These are phyloP conservation scores for Forbesichthys agassizii DNA, from an alignment of 2,113 vertebrate genomes.

Conservation along the genomic window DNA sequence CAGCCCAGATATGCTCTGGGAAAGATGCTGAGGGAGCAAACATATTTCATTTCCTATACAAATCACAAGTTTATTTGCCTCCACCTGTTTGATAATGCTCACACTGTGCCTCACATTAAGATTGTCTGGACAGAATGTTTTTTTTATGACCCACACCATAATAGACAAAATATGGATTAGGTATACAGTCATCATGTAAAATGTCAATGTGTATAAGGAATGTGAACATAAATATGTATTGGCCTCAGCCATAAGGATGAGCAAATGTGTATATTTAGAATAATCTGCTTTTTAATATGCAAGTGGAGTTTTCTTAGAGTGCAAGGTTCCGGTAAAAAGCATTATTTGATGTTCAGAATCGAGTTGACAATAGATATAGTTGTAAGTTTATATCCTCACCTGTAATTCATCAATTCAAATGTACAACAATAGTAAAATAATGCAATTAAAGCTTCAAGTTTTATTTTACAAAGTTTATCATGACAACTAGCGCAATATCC, in stretches of 20 bases:
- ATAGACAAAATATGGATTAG: constrained; percentile 68
- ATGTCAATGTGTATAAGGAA: constrained; percentile 42
- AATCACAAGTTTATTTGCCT: constrained; percentile 63
- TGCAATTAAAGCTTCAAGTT: too few relatives aligned
- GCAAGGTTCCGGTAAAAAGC: constrained; percentile 34
- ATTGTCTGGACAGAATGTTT: constrained; percentile 43
- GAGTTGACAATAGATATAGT: constrained; percentile 55
- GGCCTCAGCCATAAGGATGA: constrained; percentile 58
- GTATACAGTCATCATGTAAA: constrained; percentile 56
- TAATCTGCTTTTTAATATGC: constrained; percentile 61
- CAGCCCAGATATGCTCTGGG: constrained; percentile 30
- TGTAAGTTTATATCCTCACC: constrained; percentile 32
- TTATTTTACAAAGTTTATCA: too few relatives aligned
- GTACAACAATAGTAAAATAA: too few relatives aligned
- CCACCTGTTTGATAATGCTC: constrained; percentile 62
- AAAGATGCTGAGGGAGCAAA: constrained; percentile 62
- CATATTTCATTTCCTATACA: constrained; percentile 60
- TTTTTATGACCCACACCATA: constrained; percentile 52
- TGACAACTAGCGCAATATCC: too few relatives aligned
- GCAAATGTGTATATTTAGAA: constrained; percentile 62
- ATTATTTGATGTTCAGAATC: constrained; percentile 56
- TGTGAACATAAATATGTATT: constrained; percentile 68
- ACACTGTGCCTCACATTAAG: constrained; percentile 41
- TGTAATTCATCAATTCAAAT: too few relatives aligned
- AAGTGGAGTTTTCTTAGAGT: constrained; percentile 51